These are phyloP conservation scores for Sarcophaga subvicina DNA, from an alignment of 2,888 invertebrate genomes.

Conservation along the genomic window DNA sequence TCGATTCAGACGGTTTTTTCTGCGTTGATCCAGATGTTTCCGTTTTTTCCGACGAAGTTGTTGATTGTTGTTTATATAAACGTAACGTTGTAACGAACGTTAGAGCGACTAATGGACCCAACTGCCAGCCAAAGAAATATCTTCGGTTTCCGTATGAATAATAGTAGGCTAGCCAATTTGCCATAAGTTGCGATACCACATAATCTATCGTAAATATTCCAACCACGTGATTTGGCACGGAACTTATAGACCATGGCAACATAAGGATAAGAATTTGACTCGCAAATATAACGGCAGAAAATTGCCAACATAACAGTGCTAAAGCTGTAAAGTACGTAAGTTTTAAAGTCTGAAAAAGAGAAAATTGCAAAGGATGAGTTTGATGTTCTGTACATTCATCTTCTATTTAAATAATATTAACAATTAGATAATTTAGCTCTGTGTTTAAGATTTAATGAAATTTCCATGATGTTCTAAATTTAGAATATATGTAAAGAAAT, in stretches of 20 bases:
- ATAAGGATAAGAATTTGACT: constrained; percentile 90
- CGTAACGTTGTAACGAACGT: constrained; percentile 75
- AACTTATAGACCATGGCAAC: constrained; percentile 85
- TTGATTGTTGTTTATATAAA: constrained; percentile 69
- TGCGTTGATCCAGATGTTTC: constrained; percentile 23
- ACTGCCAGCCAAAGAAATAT: constrained; percentile 79
- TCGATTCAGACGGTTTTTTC: constrained; percentile 48
- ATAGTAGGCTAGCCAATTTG: constrained; percentile 77
- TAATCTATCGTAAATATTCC: constrained; percentile 79
- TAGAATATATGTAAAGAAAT: too few species aligned
- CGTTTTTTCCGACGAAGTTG: constrained; percentile 36
- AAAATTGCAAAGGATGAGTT: background rate
- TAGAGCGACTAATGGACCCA: constrained; percentile 78
- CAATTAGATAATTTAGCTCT: too few species aligned
- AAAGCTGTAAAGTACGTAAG: constrained; percentile 78
- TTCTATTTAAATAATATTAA: too few species aligned
- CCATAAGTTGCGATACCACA: constrained; percentile 78
- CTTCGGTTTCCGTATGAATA: constrained; percentile 79
- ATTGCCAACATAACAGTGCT: constrained; percentile 87
- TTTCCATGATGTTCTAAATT: too few species aligned
- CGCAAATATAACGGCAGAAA: constrained; percentile 91
- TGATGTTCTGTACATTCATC: too few species aligned
- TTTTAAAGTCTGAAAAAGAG: constrained; percentile 75
- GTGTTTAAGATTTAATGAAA: too few species aligned
- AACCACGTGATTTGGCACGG: constrained; percentile 82